phyloP scores from a whole-genome alignment of 1,140 invertebrate species.

The Bombus haemorrhoidalis region DNA sequence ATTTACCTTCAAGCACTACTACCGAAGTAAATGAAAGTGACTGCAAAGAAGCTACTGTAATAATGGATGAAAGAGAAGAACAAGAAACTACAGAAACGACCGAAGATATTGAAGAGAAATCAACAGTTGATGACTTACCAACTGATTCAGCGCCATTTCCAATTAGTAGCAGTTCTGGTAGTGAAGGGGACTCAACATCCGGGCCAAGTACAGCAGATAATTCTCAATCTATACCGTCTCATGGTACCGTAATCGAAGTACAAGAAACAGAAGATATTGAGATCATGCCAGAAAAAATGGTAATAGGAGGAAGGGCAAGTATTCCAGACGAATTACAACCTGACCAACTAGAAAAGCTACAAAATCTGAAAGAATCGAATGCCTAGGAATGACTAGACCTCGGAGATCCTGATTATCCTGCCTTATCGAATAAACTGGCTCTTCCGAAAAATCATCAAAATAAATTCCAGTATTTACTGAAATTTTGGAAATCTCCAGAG shows the following conservation, averaged over 20 bases:
- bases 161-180: constrained; percentile 84
- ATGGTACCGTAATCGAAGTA: constrained; percentile 70
- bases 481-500: constrained; percentile 78
- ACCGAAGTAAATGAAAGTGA: constrained; percentile 59
- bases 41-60: constrained; percentile 54
- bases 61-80: constrained; percentile 61
- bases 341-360: constrained; percentile 91
- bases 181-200: constrained; percentile 84
- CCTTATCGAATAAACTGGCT: constrained; percentile 77
- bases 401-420: constrained; percentile 74
- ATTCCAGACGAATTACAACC: constrained; percentile 94
- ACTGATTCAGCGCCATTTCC: constrained; percentile 83
- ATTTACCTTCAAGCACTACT: constrained; percentile 57
- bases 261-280: constrained; percentile 63
- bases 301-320: constrained; percentile 88
- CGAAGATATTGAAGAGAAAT: constrained; percentile 72
- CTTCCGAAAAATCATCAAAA: constrained; percentile 80
- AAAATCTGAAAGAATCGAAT: constrained; percentile 94
- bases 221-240: constrained; percentile 81
- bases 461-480: constrained; percentile 78
- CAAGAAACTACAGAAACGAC: constrained; percentile 55
- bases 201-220: constrained; percentile 86
- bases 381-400: constrained; percentile 86
- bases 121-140: constrained; percentile 79
- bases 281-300: constrained; percentile 84